Percentiles rank a stretch among this genome's conserved stretches.
Conservation (phyloP, 1,140 invertebrate species). For the Mercenaria mercenaria region DNA sequence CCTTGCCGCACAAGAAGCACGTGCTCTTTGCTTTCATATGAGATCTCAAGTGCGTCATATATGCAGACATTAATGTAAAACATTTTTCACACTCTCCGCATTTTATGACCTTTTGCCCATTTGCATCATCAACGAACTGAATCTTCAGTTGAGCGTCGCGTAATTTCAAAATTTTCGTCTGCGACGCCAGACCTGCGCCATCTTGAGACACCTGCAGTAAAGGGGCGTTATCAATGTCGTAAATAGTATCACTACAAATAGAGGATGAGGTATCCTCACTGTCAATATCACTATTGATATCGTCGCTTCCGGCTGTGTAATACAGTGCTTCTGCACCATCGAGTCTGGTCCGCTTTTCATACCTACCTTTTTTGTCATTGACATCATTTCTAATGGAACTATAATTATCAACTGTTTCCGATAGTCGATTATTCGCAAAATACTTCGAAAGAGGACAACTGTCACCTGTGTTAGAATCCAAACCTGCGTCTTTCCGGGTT, state of each 20-base stretch:
- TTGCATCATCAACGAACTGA: background rate
- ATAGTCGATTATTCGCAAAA: background rate
- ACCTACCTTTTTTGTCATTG: background rate
- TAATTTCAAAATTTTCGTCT: constrained; percentile 36
- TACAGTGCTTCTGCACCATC: background rate
- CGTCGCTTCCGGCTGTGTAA: background rate
- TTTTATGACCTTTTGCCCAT: constrained; percentile 62
- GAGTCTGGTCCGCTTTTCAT: background rate
- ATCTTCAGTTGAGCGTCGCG: constrained; percentile 24
- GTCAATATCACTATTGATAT: constrained; percentile 6
- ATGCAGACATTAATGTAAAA: constrained; percentile 63
- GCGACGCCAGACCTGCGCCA: no score
- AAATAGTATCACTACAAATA: constrained; percentile 20
- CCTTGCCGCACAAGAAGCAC: constrained; percentile 96
- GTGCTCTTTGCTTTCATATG: constrained; percentile 88
- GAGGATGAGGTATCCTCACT: constrained; percentile 36
- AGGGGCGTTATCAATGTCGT: background rate
- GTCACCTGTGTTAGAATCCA: background rate
- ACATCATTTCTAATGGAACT: background rate
- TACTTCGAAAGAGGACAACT: background rate
- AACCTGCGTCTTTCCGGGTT: background rate
- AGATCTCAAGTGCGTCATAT: constrained; percentile 64
- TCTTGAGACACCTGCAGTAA: background rate
- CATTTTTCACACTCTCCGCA: constrained; percentile 70
- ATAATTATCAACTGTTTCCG: background rate